Conservation (phyloP, 2,888 invertebrate species). For the Boloria euphrosyne region DNA sequence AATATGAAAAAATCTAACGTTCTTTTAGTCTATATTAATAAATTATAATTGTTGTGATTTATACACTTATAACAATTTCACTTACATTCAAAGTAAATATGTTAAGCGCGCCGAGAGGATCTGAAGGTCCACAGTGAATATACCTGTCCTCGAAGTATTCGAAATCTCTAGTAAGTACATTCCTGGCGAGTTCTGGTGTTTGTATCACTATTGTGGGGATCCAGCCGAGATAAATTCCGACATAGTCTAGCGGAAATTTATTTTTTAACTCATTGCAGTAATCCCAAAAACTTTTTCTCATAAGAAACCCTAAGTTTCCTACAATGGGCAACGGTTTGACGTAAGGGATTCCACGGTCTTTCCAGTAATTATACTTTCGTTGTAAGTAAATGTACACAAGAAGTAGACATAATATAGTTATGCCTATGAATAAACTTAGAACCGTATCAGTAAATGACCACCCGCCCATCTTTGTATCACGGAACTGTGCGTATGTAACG, state of each 20-base stretch:
- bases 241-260: slow-evolving; percentile 54
- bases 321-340: slow-evolving; percentile 56
- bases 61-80: neutral
- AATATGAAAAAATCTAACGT: too few relatives aligned
- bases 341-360: slow-evolving; percentile 57
- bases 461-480: slow-evolving; percentile 8
- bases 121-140: slow-evolving; percentile 51
- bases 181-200: slow-evolving; percentile 58
- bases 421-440: slow-evolving; percentile 6
- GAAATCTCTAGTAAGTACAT: slow-evolving; percentile 57
- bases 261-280: slow-evolving; percentile 51
- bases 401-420: slow-evolving; percentile 41
- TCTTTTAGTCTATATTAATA: too few relatives aligned
- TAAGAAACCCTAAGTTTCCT: slow-evolving; percentile 58
- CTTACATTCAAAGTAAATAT: slow-evolving; percentile 63
- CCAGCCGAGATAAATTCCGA: slow-evolving; percentile 61
- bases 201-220: slow-evolving; percentile 60
- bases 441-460: neutral
- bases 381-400: slow-evolving; percentile 50
- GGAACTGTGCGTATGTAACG: neutral
- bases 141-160: slow-evolving; percentile 61
- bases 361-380: slow-evolving; percentile 62
- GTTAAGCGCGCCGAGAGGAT: slow-evolving; percentile 64
- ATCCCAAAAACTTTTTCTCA: slow-evolving; percentile 60
- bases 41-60: too few relatives aligned